phyloP scores from a whole-genome alignment of 2,113 vertebrate genomes.

The Orientallactaga bullata region DNA sequence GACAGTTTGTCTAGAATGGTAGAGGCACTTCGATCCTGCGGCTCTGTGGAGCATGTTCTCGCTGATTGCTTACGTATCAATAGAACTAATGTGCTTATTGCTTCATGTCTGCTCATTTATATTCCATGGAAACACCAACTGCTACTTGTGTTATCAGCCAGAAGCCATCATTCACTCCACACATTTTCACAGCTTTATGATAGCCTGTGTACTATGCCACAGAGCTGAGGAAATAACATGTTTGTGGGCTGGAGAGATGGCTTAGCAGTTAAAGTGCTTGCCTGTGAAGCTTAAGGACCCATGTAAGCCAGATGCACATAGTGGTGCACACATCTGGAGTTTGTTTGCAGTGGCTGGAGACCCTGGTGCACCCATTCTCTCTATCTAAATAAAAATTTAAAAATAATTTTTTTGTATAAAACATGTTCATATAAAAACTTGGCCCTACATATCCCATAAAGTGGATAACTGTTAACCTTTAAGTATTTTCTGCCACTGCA shows the following conservation, averaged over 20 bases:
- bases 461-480: not conserved
- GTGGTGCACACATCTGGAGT: no score
- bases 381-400: not conserved
- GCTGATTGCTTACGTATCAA: not conserved
- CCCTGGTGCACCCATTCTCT: no score
- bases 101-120: slow-evolving; percentile 31
- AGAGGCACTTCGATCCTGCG: not conserved
- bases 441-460: slow-evolving; percentile 35
- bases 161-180: slow-evolving; percentile 26
- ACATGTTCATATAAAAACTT: not conserved
- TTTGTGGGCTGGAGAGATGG: no score
- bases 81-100: not conserved
- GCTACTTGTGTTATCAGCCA: not conserved
- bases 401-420: no score
- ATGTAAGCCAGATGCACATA: no score
- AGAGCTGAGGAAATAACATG: not conserved
- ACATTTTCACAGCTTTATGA: slow-evolving; percentile 33
- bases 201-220: not conserved
- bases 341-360: no score
- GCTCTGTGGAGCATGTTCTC: not conserved
- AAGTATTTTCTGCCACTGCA: no score
- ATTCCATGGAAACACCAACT: slow-evolving; percentile 16
- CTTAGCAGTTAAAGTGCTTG: no score
- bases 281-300: no score
- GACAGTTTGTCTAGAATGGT: not conserved